Percentiles rank a stretch among this genome's conserved stretches.
Conservation (phyloP, 2,113 vertebrate genomes). For the Caloenas nicobarica region DNA sequence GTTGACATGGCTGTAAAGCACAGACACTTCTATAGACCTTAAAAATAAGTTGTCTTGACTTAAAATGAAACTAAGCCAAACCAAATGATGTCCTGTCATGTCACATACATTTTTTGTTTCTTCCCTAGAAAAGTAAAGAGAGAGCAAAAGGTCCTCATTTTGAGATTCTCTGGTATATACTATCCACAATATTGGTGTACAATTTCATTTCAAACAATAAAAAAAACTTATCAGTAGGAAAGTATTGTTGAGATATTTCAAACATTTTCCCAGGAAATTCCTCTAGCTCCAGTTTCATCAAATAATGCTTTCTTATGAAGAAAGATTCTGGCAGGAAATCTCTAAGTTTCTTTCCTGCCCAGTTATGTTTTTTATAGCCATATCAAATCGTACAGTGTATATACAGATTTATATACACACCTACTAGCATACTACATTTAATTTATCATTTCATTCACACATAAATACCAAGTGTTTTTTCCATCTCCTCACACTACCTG, state of each 20-base stretch:
- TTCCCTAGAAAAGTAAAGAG: neutral
- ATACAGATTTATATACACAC: neutral
- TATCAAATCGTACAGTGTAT: neutral
- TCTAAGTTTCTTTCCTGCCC: neutral
- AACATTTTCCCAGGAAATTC: neutral
- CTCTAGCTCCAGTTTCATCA: neutral
- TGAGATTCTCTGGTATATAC: neutral
- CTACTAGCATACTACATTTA: neutral
- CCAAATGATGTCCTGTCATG: neutral
- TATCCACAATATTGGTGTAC: neutral
- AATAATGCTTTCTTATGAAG: neutral
- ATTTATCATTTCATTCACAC: neutral
- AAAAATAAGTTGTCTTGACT: neutral
- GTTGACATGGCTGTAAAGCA: neutral
- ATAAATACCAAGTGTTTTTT: neutral
- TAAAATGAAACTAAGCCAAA: neutral
- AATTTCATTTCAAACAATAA: neutral
- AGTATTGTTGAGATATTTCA: neutral
- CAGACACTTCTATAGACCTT: neutral
- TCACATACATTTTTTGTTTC: neutral
- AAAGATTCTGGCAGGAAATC: neutral
- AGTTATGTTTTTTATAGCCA: neutral
- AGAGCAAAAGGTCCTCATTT: neutral
- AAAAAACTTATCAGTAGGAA: neutral
- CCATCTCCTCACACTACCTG: neutral